These are phyloP conservation scores for Bombus polaris DNA, from an alignment of 1,140 invertebrate species.

Conservation along the genomic window DNA sequence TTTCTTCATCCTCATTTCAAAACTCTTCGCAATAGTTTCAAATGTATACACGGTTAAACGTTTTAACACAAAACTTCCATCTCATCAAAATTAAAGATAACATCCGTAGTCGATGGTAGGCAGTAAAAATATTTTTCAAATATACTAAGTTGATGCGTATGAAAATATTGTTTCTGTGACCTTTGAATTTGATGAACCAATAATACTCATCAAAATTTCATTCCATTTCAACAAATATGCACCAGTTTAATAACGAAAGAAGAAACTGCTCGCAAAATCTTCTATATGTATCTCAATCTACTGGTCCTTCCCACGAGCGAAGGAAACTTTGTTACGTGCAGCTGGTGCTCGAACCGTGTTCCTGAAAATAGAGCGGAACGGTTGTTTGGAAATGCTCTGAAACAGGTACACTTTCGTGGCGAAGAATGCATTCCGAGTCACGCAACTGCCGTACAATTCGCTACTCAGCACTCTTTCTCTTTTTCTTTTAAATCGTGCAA, in stretches of 20 bases:
- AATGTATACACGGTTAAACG: no score
- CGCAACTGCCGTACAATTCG: not conserved
- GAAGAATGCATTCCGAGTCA: not conserved
- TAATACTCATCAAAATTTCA: no score
- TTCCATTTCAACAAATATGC: not conserved
- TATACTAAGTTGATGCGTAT: no score
- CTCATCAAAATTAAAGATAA: not conserved
- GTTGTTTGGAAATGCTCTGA: not conserved
- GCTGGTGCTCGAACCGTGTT: not conserved
- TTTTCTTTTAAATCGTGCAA: no score
- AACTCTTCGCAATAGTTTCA: not conserved
- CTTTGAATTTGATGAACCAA: no score
- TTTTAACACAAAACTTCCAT: not conserved
- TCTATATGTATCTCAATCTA: not conserved
- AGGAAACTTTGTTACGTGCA: not conserved
- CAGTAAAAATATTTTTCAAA: not conserved
- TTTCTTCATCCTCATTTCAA: not conserved
- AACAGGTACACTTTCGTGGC: not conserved
- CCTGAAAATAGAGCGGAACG: conserved; percentile 39
- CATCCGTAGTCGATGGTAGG: not conserved
- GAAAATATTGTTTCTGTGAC: no score
- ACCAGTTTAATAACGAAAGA: not conserved
- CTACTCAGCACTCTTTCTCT: no score
- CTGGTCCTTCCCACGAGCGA: not conserved
- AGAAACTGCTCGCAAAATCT: not conserved